Base-by-base conservation (phyloP, 2,888 invertebrate genomes). In the Cosmia trapezina region DNA sequence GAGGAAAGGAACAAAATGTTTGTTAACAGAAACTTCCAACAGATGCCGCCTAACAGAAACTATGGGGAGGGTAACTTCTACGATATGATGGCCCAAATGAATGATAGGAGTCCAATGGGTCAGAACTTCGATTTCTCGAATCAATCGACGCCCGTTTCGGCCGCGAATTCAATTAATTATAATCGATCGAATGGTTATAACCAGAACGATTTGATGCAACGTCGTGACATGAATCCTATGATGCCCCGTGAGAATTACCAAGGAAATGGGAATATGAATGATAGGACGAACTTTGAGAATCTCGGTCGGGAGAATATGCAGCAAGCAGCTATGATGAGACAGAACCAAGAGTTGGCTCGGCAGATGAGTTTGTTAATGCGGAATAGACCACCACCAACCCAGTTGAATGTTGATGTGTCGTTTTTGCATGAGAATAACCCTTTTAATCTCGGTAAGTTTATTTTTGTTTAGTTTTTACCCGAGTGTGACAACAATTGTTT, bases 291-390 rank as follows among this genome's bases (percentile, higher is more conserved):
- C 76, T 95, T 93, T 61, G 95, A 95, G 61, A 92, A 90, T 59
- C 62, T 91, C 45, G 88, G 87, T 0, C 87, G 93, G 45, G 93
- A 94, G 4, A 92, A 91, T 71, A 88, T 91, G 85, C 94, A 94
- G 71, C 95, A 95, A 71, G 91, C 89, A 60, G 91, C 93, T 14
- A 53, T 94, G 79, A 86, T 95, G 86, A 86, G 95, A 19, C 96
- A 95, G 81, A 94, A 93, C 28, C 96, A 96, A 66, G 96, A 96
- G 81, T 81, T 96, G 67, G 95, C 95, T 7, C 85, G 95, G 8
- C 96, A 96, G 70, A 95, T 96, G 96, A 93, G 90, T 54, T 66
- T 96, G 76, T 83, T 96, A 19, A 95, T 96, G 92, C 90, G 95
- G 72, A 95, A 91, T 80, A 87, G 94, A 59, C 95, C 94, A 0